phyloP scores from a whole-genome alignment of 2,888 invertebrate species.

The Drosophila yooni region DNA sequence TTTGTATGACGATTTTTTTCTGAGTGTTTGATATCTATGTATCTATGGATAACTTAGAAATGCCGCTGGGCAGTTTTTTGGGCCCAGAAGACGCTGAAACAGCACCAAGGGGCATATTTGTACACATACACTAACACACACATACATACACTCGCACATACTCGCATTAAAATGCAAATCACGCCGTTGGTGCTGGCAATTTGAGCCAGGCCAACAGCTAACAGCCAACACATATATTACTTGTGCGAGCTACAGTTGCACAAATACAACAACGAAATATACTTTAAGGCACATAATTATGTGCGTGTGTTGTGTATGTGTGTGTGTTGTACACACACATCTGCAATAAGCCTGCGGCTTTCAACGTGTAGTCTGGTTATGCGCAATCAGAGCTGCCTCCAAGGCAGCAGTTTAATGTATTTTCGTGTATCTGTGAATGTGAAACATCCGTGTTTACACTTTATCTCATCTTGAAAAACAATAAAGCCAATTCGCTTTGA shows the following conservation, averaged over 20 bases:
- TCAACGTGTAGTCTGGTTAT: constrained; percentile 46
- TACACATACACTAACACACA: constrained; percentile 17
- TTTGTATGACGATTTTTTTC: background rate
- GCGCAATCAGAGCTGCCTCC: constrained; percentile 17
- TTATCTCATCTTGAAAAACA: constrained; percentile 18
- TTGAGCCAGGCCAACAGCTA: constrained; percentile 36
- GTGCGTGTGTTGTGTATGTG: constrained; percentile 25
- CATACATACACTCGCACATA: constrained; percentile 1
- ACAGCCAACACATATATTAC: constrained; percentile 43
- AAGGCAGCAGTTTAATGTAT: constrained; percentile 27
- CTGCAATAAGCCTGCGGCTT: constrained; percentile 46
- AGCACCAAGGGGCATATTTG: constrained; percentile 53
- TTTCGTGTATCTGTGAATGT: constrained; percentile 21
- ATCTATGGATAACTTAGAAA: constrained; percentile 6
- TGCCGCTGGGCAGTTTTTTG: constrained; percentile 22
- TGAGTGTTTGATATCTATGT: constrained; percentile 1
- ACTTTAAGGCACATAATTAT: constrained; percentile 54
- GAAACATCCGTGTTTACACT: constrained; percentile 44
- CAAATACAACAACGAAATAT: constrained; percentile 47
- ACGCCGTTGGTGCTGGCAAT: constrained; percentile 69
- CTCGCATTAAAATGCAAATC: constrained; percentile 75
- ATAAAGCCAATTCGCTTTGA: constrained; percentile 22
- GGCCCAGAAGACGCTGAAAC: constrained; percentile 31
- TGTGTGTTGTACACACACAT: constrained; percentile 26
- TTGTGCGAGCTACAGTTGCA: constrained; percentile 56